Percentiles rank a stretch among this genome's conserved stretches.
These are phyloP conservation scores for Muscidifurax raptorellus DNA, from an alignment of 1,140 invertebrate genomes.

Conservation along the genomic window DNA sequence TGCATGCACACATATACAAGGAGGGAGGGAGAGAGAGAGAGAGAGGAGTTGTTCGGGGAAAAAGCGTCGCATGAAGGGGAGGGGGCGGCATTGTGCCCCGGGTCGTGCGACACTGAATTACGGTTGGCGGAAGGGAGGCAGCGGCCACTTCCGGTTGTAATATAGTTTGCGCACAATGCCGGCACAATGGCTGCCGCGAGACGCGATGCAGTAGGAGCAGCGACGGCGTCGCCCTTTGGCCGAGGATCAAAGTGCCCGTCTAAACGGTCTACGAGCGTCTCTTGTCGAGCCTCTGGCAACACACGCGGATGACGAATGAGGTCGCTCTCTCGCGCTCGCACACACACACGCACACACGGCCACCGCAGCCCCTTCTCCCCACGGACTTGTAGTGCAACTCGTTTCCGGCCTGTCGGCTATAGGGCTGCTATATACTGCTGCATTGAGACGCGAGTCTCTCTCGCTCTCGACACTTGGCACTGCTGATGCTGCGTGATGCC, in stretches of 20 bases:
- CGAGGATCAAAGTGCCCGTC: slow-evolving; percentile 66
- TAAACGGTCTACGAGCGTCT: slow-evolving; percentile 58
- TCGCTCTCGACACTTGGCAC: neutral
- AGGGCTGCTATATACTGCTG: neutral
- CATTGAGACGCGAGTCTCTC: neutral
- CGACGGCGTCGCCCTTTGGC: slow-evolving; percentile 63
- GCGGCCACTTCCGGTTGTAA: slow-evolving; percentile 74
- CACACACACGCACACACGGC: slow-evolving; percentile 5
- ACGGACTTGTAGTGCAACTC: neutral
- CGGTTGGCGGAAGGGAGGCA: slow-evolving; percentile 72
- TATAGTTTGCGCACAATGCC: slow-evolving; percentile 74
- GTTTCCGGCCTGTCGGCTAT: slow-evolving; percentile 16
- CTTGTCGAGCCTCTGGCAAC: slow-evolving; percentile 42
- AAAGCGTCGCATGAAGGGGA: slow-evolving; percentile 38
- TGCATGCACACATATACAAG: neutral
- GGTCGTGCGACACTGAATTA: slow-evolving; percentile 74
- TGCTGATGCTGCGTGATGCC: neutral
- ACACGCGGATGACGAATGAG: slow-evolving; percentile 50
- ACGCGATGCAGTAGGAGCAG: slow-evolving; percentile 45
- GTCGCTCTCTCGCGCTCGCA: neutral
- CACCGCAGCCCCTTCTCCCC: neutral
- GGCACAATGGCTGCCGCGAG: slow-evolving; percentile 65
- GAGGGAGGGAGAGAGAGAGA: neutral
- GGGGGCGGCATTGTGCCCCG: slow-evolving; percentile 61
- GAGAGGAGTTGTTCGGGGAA: neutral